These are phyloP conservation scores for Arbacia lixula DNA, from an alignment of 53 echinoderm and acorn worm species.

Conservation along the genomic window DNA sequence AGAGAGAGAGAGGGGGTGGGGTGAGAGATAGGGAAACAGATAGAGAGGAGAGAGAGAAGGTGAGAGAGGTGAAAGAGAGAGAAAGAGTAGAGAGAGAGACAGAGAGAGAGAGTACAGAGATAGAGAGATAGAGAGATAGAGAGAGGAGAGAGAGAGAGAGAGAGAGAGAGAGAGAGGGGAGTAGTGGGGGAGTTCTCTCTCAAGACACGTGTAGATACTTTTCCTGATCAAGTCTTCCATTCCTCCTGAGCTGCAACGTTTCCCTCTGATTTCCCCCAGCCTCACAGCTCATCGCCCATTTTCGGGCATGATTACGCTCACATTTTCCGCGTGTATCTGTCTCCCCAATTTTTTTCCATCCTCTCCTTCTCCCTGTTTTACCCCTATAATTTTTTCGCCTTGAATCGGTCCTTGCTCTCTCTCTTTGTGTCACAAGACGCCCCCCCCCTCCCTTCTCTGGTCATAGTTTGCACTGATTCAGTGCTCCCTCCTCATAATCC, in stretches of 20 bases:
- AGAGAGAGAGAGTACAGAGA: background rate
- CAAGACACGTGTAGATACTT: background rate
- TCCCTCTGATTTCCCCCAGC: slow-evolving; percentile 25
- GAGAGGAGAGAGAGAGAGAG: background rate
- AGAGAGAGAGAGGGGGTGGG: too few species aligned
- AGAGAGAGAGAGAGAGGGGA: background rate
- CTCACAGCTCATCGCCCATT: slow-evolving; percentile 34
- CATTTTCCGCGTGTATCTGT: slow-evolving; percentile 47
- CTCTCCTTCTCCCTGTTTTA: too few species aligned
- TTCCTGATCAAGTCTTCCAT: slow-evolving; percentile 14
- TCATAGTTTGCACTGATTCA: background rate
- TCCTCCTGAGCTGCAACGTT: slow-evolving; percentile 28
- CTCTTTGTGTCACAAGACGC: too few species aligned
- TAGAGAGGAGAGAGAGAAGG: background rate
- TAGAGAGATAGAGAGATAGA: background rate
- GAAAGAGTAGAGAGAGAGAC: background rate
- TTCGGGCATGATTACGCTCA: slow-evolving; percentile 35
- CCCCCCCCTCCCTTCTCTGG: background rate
- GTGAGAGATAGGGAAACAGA: too few species aligned
- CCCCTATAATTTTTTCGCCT: too few species aligned
- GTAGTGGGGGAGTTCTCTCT: too few species aligned
- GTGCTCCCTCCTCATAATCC: slow-evolving; percentile 10
- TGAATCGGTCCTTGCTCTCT: slow-evolving; percentile 15
- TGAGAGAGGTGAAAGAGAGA: background rate
- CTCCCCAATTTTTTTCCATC: background rate